These are phyloP conservation scores for Phaonia tiefii DNA, from an alignment of 2,888 invertebrate genomes.

Conservation along the genomic window DNA sequence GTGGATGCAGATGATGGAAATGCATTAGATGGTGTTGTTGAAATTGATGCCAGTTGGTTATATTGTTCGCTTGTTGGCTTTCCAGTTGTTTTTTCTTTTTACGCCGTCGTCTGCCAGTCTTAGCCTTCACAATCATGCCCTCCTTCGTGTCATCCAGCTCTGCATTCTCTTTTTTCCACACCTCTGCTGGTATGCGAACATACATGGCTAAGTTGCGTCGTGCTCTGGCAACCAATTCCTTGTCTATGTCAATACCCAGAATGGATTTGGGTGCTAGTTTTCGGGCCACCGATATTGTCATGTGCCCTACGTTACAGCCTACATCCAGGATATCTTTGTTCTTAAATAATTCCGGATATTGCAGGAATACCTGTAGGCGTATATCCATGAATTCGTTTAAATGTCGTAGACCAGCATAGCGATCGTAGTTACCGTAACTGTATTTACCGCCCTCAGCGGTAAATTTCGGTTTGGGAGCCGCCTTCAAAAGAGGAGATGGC, in stretches of 20 bases:
- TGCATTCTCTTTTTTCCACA: slow-evolving; percentile 47
- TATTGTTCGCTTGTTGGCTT: slow-evolving; percentile 26
- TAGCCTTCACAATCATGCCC: slow-evolving; percentile 48
- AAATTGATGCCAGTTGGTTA: slow-evolving; percentile 50
- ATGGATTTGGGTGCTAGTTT: slow-evolving; percentile 92
- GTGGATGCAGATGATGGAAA: slow-evolving; percentile 69
- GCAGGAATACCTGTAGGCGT: slow-evolving; percentile 89
- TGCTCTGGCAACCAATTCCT: slow-evolving; percentile 86
- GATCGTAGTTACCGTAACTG: slow-evolving; percentile 97
- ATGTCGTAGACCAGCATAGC: slow-evolving; percentile 97
- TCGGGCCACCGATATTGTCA: slow-evolving; percentile 94
- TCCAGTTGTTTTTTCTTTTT: slow-evolving; percentile 53
- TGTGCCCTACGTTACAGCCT: slow-evolving; percentile 98
- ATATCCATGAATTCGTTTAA: slow-evolving; percentile 90
- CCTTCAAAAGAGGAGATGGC: slow-evolving; percentile 34
- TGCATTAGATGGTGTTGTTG: slow-evolving; percentile 50
- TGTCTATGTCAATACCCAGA: slow-evolving; percentile 97
- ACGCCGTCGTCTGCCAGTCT: slow-evolving; percentile 37
- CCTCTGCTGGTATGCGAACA: slow-evolving; percentile 75
- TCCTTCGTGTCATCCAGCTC: slow-evolving; percentile 22
- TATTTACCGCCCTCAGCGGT: slow-evolving; percentile 89
- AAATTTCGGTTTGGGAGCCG: slow-evolving; percentile 81
- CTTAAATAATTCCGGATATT: slow-evolving; percentile 90
- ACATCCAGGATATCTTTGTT: slow-evolving; percentile 96
- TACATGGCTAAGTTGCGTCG: slow-evolving; percentile 78